Evolutionary conservation across 2,888 invertebrate genomes (phyloP).

Genomic region (Hydroisotoma schaefferi): DNA sequence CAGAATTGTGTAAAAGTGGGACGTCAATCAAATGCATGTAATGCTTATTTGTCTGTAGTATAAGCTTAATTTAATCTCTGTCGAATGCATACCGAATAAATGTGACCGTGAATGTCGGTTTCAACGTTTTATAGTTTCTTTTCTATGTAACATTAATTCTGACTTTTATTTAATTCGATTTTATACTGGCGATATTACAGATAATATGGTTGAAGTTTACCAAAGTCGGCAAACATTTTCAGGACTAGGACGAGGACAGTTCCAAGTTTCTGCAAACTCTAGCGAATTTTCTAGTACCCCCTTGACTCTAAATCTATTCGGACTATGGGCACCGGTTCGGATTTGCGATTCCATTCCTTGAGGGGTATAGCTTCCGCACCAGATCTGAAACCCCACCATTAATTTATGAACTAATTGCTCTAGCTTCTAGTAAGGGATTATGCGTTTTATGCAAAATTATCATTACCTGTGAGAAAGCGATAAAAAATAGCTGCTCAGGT

Average conservation of each 20-base stretch:
- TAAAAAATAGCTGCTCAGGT: conserved; percentile 54
- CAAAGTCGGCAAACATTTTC: not conserved
- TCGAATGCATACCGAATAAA: too few relatives aligned
- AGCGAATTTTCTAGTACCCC: conserved; percentile 42
- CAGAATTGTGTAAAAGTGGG: too few relatives aligned
- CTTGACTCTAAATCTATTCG: conserved; percentile 39
- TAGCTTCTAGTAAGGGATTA: not conserved
- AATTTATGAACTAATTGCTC: not conserved
- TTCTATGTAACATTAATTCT: too few relatives aligned
- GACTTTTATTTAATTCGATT: not conserved
- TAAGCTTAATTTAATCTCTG: too few relatives aligned
- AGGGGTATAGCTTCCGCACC: conserved; percentile 43
- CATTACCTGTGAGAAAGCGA: conserved; percentile 53
- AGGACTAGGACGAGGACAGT: conserved; percentile 24
- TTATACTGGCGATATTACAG: not conserved
- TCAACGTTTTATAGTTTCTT: too few relatives aligned
- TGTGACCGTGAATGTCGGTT: not conserved
- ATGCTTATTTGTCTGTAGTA: too few relatives aligned
- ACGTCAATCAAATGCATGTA: too few relatives aligned
- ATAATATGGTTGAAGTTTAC: too few relatives aligned
- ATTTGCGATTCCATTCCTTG: conserved; percentile 42
- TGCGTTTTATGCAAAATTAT: not conserved
- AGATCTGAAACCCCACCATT: conserved; percentile 27
- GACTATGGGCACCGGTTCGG: conserved; percentile 43
- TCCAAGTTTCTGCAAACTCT: conserved; percentile 43